phyloP scores from a whole-genome alignment of 2,113 vertebrate species.

The Upupa epops region DNA sequence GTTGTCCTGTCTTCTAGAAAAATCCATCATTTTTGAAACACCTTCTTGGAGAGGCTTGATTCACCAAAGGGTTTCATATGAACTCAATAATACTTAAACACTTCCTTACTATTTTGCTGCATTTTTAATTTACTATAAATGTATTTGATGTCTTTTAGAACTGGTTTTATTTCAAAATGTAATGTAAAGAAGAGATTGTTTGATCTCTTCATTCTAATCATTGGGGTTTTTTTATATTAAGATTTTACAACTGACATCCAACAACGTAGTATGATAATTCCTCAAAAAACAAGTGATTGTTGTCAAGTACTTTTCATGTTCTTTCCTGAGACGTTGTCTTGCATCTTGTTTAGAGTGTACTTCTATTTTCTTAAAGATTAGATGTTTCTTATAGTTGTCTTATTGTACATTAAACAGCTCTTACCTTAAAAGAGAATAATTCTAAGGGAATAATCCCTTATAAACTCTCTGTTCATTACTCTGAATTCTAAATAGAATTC shows the following conservation, averaged over 20 bases:
- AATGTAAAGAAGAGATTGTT: neutral
- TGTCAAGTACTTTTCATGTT: neutral
- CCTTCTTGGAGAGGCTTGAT: neutral
- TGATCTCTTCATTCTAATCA: neutral
- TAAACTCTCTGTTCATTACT: neutral
- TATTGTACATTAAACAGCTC: neutral
- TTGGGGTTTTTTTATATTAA: neutral
- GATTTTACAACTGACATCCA: neutral
- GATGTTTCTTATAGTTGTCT: neutral
- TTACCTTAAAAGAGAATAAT: neutral
- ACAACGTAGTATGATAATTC: neutral
- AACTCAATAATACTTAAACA: constrained; percentile 10
- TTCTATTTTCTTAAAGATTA: neutral
- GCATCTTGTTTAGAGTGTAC: neutral
- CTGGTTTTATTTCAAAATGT: neutral
- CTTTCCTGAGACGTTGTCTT: neutral
- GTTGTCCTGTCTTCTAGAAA: neutral
- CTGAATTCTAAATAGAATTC: neutral
- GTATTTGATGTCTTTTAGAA: neutral
- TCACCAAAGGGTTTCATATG: constrained; percentile 9
- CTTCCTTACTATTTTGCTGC: neutral
- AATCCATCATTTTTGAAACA: neutral
- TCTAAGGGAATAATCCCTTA: neutral
- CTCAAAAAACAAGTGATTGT: neutral
- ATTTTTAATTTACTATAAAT: constrained; percentile 11